These are phyloP conservation scores for Pseudochirops corinnae DNA, from an alignment of 2,797 vertebrate species.

Conservation along the genomic window DNA sequence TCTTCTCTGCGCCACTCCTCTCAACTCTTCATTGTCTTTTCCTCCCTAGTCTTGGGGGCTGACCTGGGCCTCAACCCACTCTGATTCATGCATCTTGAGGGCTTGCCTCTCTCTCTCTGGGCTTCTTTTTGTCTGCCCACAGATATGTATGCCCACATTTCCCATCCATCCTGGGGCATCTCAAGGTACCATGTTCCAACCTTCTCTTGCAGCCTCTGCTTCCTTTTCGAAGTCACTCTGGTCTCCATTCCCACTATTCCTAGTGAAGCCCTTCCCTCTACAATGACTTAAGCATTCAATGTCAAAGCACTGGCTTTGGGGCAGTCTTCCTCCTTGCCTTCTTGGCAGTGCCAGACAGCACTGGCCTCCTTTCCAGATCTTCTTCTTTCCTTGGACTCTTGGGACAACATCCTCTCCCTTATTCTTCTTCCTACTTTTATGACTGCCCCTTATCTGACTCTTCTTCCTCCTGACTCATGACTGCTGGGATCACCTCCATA, in stretches of 20 bases:
- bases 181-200: too few species aligned
- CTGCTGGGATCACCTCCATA: too few species aligned
- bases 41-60: background rate
- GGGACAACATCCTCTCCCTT: background rate
- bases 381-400: too few species aligned
- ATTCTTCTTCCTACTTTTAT: background rate
- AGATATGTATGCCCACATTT: background rate
- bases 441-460: background rate
- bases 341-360: too few species aligned
- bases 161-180: background rate
- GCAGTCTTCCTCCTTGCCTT: background rate
- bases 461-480: background rate
- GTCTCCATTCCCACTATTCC: background rate
- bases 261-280: background rate
- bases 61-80: background rate
- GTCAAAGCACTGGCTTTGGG: background rate
- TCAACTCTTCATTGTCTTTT: background rate
- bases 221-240: background rate
- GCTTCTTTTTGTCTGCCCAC: too few species aligned
- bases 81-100: background rate
- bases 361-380: too few species aligned
- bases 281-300: background rate
- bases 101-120: too few species aligned
- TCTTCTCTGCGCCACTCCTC: background rate
- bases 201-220: background rate